Percentiles rank a stretch among this genome's conserved stretches.
Conservation (phyloP, 1,140 invertebrate genomes). For the Dendrolimus kikuchii region DNA sequence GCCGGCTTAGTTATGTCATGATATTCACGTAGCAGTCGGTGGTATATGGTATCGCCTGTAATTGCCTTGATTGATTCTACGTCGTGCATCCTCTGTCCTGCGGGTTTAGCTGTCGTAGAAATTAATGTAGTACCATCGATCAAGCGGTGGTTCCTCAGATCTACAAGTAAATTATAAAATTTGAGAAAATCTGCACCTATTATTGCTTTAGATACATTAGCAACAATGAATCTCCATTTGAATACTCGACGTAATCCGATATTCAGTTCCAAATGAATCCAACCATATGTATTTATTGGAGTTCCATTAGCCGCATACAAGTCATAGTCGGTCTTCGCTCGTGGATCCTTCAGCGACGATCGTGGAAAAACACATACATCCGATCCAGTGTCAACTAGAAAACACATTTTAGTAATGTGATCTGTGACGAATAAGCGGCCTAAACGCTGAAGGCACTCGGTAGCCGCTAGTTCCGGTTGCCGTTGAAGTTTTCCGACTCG, state of each 20-base stretch:
- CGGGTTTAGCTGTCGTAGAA: background rate
- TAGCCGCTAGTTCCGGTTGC: too few relatives aligned
- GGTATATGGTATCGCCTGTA: background rate
- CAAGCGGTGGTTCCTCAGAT: background rate
- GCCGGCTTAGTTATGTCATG: constrained; percentile 1
- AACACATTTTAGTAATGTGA: too few relatives aligned
- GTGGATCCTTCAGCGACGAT: too few relatives aligned
- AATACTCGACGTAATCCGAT: constrained; percentile 2
- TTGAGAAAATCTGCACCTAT: constrained; percentile 2
- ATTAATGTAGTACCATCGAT: background rate
- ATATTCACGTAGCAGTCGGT: background rate
- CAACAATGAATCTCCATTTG: constrained; percentile 2
- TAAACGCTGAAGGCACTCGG: too few relatives aligned
- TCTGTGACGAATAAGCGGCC: too few relatives aligned
- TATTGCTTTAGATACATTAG: background rate
- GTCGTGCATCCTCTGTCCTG: background rate
- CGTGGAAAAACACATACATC: too few relatives aligned
- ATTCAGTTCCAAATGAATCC: too few relatives aligned
- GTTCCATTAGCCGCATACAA: too few relatives aligned
- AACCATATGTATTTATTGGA: too few relatives aligned
- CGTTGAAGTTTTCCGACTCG: too few relatives aligned
- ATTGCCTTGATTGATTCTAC: background rate
- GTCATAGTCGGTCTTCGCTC: too few relatives aligned
- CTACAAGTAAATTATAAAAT: constrained; percentile 2
- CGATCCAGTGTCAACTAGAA: too few relatives aligned